Base-by-base conservation (phyloP, 2,797 vertebrate genomes). In the Pogonophryne albipinna region DNA sequence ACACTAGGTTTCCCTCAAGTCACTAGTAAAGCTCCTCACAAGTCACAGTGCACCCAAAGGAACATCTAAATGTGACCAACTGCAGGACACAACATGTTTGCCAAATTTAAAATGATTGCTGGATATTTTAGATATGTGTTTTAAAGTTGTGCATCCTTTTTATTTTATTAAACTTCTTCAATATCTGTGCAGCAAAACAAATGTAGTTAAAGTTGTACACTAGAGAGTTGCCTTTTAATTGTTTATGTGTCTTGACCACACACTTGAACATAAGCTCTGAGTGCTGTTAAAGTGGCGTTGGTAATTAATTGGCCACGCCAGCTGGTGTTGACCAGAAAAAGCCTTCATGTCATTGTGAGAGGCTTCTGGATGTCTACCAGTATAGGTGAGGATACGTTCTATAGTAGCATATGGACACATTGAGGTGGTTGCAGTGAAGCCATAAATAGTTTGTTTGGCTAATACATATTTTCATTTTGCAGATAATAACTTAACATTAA, bases 281-380 rank as follows among this genome's bases (percentile, higher is more conserved):
- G 34, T 38, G 34, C 8, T 9, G 34, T 38, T 38, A 38, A 38
- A 38, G 34, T 38, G 34, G 34, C 34, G 17, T 55, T 74, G 23
- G 52, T 64, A 38, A 64, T 49, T 76, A 50, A 44, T 66, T 57
- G 27, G 47, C 7, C 12, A 4, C 57, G 80, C 81, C 91, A 91
- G 84, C 88, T 91, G 91, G 55, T 78, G 44, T 20, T 79, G 90
- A 92, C 67, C 59, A 71, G 59, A 74, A 89, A 70, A 71, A 74
- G 66, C 66, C 41, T 73, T 75, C 15, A 58, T 79, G 80, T 76
- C 73, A 62, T 38, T 65, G 65, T 78, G 70, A 66, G 77, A 70
- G 56, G 49, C 13, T 49, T 71, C 68, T 62, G 46, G 14, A 61
- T 49, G 58, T 69, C n/a, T 51, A 55, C 13, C 63, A 73, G 56